Percentiles rank a stretch among this genome's conserved stretches.
phyloP scores from a whole-genome alignment of 1,140 invertebrate genomes.

The Drosophila punjabiensis region DNA sequence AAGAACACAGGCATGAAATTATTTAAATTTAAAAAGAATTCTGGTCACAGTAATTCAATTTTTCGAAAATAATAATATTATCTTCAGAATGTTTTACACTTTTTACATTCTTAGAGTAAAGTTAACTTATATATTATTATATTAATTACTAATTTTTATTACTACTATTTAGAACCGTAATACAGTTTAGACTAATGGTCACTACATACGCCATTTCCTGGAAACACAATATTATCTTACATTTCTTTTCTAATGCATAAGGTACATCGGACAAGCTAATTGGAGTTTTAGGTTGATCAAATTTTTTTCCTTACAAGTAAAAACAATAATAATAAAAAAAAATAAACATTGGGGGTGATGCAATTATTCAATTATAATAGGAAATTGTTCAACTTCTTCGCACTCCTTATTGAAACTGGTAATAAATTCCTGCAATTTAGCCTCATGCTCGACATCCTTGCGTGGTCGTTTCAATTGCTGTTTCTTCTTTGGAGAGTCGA shows the following conservation, averaged over 20 bases:
- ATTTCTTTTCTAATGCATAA: slow-evolving; percentile 7
- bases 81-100: neutral
- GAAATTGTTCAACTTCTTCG: slow-evolving; percentile 70
- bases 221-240: slow-evolving; percentile 9
- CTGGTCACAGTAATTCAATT: neutral
- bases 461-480: slow-evolving; percentile 42
- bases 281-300: neutral
- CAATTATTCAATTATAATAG: slow-evolving; percentile 66
- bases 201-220: neutral
- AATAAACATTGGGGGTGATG: neutral
- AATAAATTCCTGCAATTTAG: slow-evolving; percentile 60
- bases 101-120: neutral
- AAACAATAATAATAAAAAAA: neutral
- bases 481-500: slow-evolving; percentile 51
- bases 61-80: neutral
- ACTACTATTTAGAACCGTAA: slow-evolving; percentile 1
- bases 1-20: neutral
- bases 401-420: slow-evolving; percentile 74
- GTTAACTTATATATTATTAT: neutral
- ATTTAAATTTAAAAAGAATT: neutral
- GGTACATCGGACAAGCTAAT: slow-evolving; percentile 7
- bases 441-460: slow-evolving; percentile 54
- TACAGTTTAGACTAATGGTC: slow-evolving; percentile 4
- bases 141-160: neutral
- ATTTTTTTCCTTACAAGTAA: neutral